phyloP scores from a whole-genome alignment of 2,797 vertebrate genomes.

The Squalus acanthias region DNA sequence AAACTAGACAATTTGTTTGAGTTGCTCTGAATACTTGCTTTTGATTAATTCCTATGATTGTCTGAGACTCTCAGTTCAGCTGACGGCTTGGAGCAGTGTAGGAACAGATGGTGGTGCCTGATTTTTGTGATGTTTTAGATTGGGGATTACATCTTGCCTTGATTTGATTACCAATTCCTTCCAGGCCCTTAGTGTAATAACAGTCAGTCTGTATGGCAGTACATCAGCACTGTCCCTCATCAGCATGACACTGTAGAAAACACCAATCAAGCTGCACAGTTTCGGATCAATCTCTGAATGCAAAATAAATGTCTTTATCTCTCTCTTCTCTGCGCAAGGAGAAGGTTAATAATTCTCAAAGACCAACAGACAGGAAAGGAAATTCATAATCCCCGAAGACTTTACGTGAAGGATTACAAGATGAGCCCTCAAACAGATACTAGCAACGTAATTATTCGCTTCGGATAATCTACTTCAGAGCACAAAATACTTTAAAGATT shows the following conservation, averaged over 20 bases:
- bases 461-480: neutral
- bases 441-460: neutral
- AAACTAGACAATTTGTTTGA: neutral
- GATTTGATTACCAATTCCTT: neutral
- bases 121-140: neutral
- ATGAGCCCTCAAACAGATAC: neutral
- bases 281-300: neutral
- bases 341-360: neutral
- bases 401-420: neutral
- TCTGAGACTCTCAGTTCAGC: too few species aligned
- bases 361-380: neutral
- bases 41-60: neutral
- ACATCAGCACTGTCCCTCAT: neutral
- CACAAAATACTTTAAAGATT: neutral
- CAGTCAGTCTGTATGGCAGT: neutral
- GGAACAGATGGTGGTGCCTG: neutral
- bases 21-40: neutral
- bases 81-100: neutral
- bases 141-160: slow-evolving; percentile 9
- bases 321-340: neutral
- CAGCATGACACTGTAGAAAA: neutral
- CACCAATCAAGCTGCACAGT: neutral
- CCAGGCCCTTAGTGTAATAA: neutral
- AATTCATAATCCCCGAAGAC: neutral
- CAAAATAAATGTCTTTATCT: neutral